Percentiles rank a stretch among this genome's conserved stretches.
phyloP scores from a whole-genome alignment of 2,113 vertebrate genomes.

The Periophthalmodon schlosseri region DNA sequence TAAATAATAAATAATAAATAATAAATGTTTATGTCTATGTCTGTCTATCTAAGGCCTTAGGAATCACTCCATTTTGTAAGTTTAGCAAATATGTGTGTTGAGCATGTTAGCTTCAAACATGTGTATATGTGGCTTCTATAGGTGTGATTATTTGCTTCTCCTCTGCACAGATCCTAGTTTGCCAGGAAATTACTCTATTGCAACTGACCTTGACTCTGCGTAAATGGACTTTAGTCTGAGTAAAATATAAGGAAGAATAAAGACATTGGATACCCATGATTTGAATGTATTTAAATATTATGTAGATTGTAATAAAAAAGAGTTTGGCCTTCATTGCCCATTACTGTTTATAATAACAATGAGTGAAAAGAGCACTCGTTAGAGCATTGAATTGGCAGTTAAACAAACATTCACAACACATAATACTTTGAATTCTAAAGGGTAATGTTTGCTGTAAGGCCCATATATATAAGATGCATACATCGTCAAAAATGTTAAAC shows the following conservation, averaged over 20 bases:
- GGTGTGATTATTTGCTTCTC: too few species aligned
- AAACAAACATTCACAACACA: conserved; percentile 2
- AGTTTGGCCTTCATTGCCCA: background rate
- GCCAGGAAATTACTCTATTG: background rate
- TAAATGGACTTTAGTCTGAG: background rate
- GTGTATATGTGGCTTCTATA: too few species aligned
- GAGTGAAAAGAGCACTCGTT: background rate
- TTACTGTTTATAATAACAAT: background rate
- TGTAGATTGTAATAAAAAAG: conserved; percentile 7
- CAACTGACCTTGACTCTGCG: background rate
- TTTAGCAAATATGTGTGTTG: too few species aligned
- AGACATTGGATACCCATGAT: background rate
- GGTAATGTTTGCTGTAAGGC: background rate
- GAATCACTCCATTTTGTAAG: too few species aligned
- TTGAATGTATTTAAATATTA: background rate
- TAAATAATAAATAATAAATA: too few species aligned
- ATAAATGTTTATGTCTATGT: too few species aligned
- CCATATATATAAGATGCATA: background rate
- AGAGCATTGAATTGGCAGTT: background rate
- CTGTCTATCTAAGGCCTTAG: too few species aligned
- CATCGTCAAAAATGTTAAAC: background rate
- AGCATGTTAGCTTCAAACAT: too few species aligned
- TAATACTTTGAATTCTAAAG: background rate
- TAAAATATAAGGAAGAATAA: conserved; percentile 4
- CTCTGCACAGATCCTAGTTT: background rate